Base-by-base conservation (phyloP, 2,113 vertebrate genomes). In the Piprites chloris region DNA sequence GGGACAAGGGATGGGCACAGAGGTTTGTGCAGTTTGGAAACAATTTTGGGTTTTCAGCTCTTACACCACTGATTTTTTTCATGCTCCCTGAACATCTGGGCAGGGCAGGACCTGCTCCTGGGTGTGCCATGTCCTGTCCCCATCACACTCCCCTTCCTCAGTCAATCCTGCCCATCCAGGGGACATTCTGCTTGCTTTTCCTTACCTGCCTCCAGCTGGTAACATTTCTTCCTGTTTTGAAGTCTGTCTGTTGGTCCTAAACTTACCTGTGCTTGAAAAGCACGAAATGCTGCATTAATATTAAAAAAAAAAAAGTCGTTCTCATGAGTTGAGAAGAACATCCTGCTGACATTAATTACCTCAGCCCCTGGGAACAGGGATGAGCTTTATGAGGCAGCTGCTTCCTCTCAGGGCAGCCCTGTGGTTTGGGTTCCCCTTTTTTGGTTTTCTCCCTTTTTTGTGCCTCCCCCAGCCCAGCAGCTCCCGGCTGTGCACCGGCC, bases 401-500 rank as follows among this genome's bases (percentile, higher is more conserved):
- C 74, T 93, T 76, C 83, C 72, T 68, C 30, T 5, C 62, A n/a
- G 56, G 27, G 74, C 26, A 71, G 50, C 42, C 22, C 33, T 69
- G 67, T 0, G 5, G 30, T 58, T 61, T 76, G 50, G 23, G 13
- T 53, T 79, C 67, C 49, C 44, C 44, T 90, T 92, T 41, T 10
- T 10, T 65, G 32, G 28, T 61, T 69, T 69, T 8, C 39, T 69
- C 47, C 28, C 30, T 22, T 39, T 46, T 44, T 41, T 26, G 21
- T 46, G 41, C 35, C 33, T 52, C 24, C 4, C 49, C 12, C 37
- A 15, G 13, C 19, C 5, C 41, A 10, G 63, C 62, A n/a, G 73
- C n/a, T 50, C 44, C 11, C 4, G 1, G 1, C 32, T 5, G 16
- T 11, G 33, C 44, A 10, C 4, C 1, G 73, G 39, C 1, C 2